Evolutionary conservation across 2,113 vertebrate genomes (phyloP).

Genomic region (Hippocampus abdominalis): DNA sequence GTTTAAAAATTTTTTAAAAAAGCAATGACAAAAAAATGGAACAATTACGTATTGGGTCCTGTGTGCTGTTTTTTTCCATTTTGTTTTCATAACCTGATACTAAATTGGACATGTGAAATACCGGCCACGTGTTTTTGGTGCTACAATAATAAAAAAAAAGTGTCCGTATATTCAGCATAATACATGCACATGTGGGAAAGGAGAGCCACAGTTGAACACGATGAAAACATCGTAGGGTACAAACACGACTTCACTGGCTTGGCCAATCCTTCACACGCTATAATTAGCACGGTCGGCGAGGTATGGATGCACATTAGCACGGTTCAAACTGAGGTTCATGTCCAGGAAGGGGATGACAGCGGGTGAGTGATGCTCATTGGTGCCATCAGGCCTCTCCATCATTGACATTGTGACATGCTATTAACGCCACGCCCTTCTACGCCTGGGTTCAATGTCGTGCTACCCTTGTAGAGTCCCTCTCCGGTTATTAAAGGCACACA

Average conservation of each 20-base stretch:
- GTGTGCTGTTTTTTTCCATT: no score
- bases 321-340: neutral
- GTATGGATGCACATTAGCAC: neutral
- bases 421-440: constrained; percentile 18
- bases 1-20: no score
- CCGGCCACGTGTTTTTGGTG: no score
- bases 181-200: no score
- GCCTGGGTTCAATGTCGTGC: constrained; percentile 27
- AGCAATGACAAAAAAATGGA: no score
- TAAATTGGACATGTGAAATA: no score
- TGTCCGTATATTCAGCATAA: no score
- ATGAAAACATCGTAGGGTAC: neutral
- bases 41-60: no score
- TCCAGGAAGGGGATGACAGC: neutral
- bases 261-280: neutral
- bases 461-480: neutral
- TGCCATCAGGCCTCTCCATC: constrained; percentile 22
- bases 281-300: neutral
- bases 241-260: neutral
- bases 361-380: constrained; percentile 1
- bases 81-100: no score
- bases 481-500: constrained; percentile 15
- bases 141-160: no score
- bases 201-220: no score
- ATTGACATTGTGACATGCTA: constrained; percentile 18